A percentile compares a stretch with the other conserved stretches of the same genome.
Conservation (phyloP, 1,140 invertebrate species). For the Diorhabda sublineata region DNA sequence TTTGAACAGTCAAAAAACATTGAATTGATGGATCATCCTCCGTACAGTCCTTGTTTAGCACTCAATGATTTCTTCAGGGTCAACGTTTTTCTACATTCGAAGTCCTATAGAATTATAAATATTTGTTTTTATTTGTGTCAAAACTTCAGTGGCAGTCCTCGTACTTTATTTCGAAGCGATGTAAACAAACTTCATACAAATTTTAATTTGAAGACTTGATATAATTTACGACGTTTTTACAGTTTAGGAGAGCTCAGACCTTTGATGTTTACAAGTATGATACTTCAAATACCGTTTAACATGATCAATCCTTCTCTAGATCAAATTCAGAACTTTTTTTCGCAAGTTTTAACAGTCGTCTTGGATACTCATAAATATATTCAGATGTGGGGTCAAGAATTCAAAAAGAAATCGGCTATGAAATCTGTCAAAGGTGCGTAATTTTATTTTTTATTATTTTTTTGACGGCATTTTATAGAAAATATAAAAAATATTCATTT, state of each 20-base stretch:
- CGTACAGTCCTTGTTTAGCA: too few species aligned
- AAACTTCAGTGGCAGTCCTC: neutral
- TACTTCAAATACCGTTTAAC: slow-evolving; percentile 60
- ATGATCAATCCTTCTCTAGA: slow-evolving; percentile 61
- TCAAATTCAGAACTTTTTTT: slow-evolving; percentile 67
- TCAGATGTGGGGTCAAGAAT: slow-evolving; percentile 63
- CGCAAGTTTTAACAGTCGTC: slow-evolving; percentile 60
- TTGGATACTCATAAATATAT: slow-evolving; percentile 63
- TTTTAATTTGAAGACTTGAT: neutral
- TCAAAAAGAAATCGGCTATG: slow-evolving; percentile 23
- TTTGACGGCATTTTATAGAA: too few species aligned
- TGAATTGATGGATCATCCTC: too few species aligned
- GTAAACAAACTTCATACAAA: neutral
- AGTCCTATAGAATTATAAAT: too few species aligned
- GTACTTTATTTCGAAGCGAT: neutral
- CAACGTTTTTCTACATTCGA: too few species aligned
- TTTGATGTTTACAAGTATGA: slow-evolving; percentile 57
- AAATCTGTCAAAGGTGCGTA: slow-evolving; percentile 8
- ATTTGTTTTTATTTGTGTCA: too few species aligned
- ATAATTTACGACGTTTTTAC: neutral
- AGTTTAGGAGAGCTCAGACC: slow-evolving; percentile 42
- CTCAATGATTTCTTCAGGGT: too few species aligned
- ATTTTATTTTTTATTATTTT: too few species aligned
- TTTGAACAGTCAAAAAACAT: too few species aligned
- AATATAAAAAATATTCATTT: neutral